phyloP scores from a whole-genome alignment of 2,797 vertebrate genomes.

The Phaenicophaeus curvirostris region DNA sequence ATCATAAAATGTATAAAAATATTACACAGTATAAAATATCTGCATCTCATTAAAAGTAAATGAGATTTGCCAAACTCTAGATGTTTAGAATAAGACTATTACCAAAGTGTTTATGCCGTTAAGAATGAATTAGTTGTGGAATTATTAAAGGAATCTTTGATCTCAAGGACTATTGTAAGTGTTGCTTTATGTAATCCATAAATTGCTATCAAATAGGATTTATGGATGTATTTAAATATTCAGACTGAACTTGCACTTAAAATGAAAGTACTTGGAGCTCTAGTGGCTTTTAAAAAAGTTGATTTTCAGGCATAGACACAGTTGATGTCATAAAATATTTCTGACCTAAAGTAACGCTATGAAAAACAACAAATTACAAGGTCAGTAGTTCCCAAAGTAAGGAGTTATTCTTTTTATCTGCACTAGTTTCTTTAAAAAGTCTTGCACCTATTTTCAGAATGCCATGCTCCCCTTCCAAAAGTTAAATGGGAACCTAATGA shows the following conservation, averaged over 20 bases:
- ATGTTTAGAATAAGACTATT: conserved; percentile 13
- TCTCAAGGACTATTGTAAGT: not conserved
- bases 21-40: conserved; percentile 12
- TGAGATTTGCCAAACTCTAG: conserved; percentile 22
- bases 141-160: conserved; percentile 30
- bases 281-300: not conserved
- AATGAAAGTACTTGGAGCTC: not conserved
- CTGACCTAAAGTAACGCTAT: not conserved
- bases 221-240: not conserved
- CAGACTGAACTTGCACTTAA: not conserved
- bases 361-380: not conserved
- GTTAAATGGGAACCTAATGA: not conserved
- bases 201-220: not conserved
- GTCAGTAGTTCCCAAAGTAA: not conserved
- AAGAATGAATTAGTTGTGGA: not conserved
- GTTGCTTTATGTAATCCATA: not conserved
- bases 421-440: not conserved
- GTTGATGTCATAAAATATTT: not conserved
- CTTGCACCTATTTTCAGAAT: not conserved
- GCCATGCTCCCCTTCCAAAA: not conserved
- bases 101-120: not conserved
- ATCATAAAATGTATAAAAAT: conserved; percentile 24
- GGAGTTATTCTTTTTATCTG: not conserved
- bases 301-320: not conserved
- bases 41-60: conserved; percentile 54